phyloP scores from a whole-genome alignment of 2,888 invertebrate genomes.

The Punctoribates punctum region DNA sequence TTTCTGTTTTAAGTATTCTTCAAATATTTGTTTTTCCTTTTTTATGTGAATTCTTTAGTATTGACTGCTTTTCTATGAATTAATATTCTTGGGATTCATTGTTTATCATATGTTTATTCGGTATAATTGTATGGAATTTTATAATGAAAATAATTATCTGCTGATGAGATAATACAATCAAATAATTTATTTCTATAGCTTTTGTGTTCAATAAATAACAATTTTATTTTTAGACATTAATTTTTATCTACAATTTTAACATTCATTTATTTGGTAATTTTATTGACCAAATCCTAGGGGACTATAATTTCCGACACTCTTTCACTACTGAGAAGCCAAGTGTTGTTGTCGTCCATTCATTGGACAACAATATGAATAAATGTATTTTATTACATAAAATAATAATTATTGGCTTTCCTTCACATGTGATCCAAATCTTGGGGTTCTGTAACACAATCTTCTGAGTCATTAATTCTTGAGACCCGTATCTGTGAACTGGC shows the following conservation, averaged over 20 bases:
- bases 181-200: conserved; percentile 23
- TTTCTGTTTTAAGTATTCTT: conserved; percentile 9
- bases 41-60: neutral
- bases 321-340: too few species aligned
- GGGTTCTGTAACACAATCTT: neutral
- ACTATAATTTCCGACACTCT: conserved; percentile 26
- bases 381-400: too few species aligned
- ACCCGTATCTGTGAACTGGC: neutral
- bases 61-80: neutral
- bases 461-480: neutral
- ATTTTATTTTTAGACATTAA: conserved; percentile 32
- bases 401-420: too few species aligned
- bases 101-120: conserved; percentile 19
- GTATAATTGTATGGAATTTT: neutral
- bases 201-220: conserved; percentile 13
- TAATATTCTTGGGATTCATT: neutral
- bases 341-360: neutral
- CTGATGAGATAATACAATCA: conserved; percentile 23
- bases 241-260: conserved; percentile 15
- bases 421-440: too few species aligned
- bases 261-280: conserved; percentile 28
- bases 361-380: too few species aligned
- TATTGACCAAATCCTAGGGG: conserved; percentile 29
- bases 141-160: conserved; percentile 25
- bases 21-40: conserved; percentile 27